Percentiles rank a stretch among this genome's conserved stretches.
These are phyloP conservation scores for Myotis yumanensis DNA, from an alignment of 2,113 vertebrate species.

Conservation along the genomic window DNA sequence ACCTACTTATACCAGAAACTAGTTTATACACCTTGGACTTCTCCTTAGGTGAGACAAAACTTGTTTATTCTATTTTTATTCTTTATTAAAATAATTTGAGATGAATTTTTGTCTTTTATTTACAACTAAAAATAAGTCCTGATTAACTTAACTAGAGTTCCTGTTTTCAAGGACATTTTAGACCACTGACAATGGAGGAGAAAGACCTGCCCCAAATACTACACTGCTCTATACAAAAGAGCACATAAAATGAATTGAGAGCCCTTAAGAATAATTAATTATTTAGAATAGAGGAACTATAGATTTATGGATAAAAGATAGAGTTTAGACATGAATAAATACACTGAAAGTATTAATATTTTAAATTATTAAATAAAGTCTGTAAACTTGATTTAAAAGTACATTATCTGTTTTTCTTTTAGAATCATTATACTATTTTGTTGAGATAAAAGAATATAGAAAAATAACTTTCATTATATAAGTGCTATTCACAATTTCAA, in stretches of 20 bases:
- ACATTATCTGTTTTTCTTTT: conserved; percentile 15
- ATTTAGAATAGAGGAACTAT: background rate
- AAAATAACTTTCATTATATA: background rate
- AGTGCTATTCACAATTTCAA: background rate
- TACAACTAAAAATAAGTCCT: background rate
- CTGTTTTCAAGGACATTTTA: background rate
- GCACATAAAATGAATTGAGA: background rate
- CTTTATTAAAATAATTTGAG: background rate
- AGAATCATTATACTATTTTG: background rate
- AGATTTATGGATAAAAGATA: background rate
- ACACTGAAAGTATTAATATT: background rate
- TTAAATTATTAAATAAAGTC: conserved; percentile 3
- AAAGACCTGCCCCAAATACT: background rate
- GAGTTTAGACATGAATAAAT: background rate
- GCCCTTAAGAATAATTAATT: background rate
- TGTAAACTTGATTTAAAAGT: background rate
- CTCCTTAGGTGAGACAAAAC: background rate
- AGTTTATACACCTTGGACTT: background rate
- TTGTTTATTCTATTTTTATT: background rate
- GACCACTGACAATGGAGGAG: background rate
- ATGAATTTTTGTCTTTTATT: background rate
- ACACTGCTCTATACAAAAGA: background rate
- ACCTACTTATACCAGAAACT: background rate
- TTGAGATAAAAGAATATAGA: background rate
- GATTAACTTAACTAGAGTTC: background rate